Evolutionary conservation across 1,140 invertebrate genomes (phyloP).

Genomic region (Heliothis subflexa): DNA sequence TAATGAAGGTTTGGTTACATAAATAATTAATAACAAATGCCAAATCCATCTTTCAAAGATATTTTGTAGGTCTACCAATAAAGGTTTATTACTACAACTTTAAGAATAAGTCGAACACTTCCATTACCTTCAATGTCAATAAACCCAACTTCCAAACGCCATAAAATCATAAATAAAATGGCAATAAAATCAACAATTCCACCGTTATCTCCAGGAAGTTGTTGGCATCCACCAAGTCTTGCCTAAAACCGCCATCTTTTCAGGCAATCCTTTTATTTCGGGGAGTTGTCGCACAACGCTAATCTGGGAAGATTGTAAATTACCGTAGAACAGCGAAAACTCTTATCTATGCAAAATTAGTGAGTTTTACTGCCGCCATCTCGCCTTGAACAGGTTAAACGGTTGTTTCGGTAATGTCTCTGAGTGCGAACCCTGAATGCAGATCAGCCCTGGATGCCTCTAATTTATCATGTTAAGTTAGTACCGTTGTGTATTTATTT

Average conservation of each 20-base stretch:
- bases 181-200: neutral
- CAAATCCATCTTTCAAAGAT: no score
- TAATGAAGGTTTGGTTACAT: no score
- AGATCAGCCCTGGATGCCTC: slow-evolving; percentile 49
- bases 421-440: slow-evolving; percentile 58
- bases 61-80: no score
- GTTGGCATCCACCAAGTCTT: slow-evolving; percentile 33
- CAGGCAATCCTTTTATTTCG: slow-evolving; percentile 47
- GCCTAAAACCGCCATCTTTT: slow-evolving; percentile 32
- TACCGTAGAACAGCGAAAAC: slow-evolving; percentile 58
- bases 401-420: slow-evolving; percentile 71
- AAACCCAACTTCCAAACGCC: neutral
- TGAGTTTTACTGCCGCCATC: slow-evolving; percentile 58
- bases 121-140: neutral
- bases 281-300: slow-evolving; percentile 43
- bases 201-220: slow-evolving; percentile 14
- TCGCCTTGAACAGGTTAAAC: slow-evolving; percentile 70
- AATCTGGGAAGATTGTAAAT: slow-evolving; percentile 70
- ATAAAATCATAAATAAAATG: slow-evolving; percentile 13
- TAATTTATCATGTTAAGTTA: slow-evolving; percentile 38
- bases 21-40: no score
- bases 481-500: slow-evolving; percentile 2
- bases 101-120: no score
- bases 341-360: slow-evolving; percentile 79
- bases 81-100: no score